Evolutionary conservation across 2,888 invertebrate genomes (phyloP), one percentile per base, ranked within the genome.

Genomic region (Andrena chrysosceles): DNA sequence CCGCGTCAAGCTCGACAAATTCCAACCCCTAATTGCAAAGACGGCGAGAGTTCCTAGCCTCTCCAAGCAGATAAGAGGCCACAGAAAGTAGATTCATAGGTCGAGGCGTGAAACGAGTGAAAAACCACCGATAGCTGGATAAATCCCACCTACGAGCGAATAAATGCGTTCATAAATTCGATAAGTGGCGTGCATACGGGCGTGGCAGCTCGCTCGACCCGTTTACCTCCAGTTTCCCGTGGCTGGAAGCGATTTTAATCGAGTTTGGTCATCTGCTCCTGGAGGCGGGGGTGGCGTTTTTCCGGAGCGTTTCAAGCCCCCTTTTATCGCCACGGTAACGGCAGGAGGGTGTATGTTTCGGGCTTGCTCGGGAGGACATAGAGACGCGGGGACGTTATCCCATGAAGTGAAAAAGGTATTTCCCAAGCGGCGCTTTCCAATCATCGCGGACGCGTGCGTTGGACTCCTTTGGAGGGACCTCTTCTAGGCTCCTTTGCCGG

Each of bases 381-480:
- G 29, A 8, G 31, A 71, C 56, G 33, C 42, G 60, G 56, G 62
- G 52, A 52, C 35, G 42, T 72, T 71, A 67, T 26, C 71, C 77
- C 74, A 71, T 54, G 62, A 71, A 77, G 63, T 48, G 83, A 74
- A 77, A 77, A 66, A 62, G 72, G 62, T 77, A 83, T 83, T 83
- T 83, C 83, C 83, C 83, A 77, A 62, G 83, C 52, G 83, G 54
- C 77, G 63, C 42, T 83, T 77, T 83, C 83, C 83, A 83, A 83
- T 83, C 83, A 74, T 77, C 60, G 68, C 35, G 49, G 29, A 59
- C 79, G 69, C 54, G 33, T 29, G 49, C 60, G 42, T n/a, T 29
- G 52, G 31, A 13, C 31, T 64, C 70, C 48, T 54, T 13, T n/a
- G 23, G 62, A 23, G 20, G 23, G 16, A 26, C 62, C 48, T n/a